Conservation (phyloP, 2,797 vertebrate species). For the Mionectes olivaceus region DNA sequence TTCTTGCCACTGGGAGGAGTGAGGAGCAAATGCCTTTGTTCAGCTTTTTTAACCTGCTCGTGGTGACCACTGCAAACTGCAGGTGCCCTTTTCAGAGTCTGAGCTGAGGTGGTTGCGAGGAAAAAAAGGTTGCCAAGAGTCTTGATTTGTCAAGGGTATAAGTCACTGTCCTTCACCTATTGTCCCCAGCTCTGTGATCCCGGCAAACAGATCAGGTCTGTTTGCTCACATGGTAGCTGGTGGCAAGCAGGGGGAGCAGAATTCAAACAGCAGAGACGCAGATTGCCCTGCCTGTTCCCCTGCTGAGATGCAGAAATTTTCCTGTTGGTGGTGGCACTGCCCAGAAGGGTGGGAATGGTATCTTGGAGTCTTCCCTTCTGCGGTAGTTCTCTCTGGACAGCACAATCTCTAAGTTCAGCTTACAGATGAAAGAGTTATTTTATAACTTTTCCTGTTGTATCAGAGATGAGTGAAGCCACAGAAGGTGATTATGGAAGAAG, state of each 20-base stretch:
- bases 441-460: neutral
- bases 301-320: neutral
- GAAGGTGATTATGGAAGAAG: neutral
- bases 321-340: neutral
- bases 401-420: neutral
- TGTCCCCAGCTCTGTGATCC: neutral
- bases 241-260: neutral
- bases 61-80: neutral
- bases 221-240: neutral
- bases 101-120: neutral
- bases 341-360: accelerated
- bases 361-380: neutral
- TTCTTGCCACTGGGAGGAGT: neutral
- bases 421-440: neutral
- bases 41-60: neutral
- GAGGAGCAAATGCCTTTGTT: neutral
- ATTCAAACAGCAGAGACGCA: neutral
- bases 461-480: neutral
- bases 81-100: neutral
- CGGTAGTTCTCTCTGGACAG: neutral
- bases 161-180: neutral
- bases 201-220: too few species aligned
- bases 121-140: neutral
- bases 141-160: neutral
- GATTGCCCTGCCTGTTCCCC: neutral